These are phyloP conservation scores for Scelioninae gen. 1 DNA, from an alignment of 2,888 invertebrate species.

Conservation along the genomic window DNA sequence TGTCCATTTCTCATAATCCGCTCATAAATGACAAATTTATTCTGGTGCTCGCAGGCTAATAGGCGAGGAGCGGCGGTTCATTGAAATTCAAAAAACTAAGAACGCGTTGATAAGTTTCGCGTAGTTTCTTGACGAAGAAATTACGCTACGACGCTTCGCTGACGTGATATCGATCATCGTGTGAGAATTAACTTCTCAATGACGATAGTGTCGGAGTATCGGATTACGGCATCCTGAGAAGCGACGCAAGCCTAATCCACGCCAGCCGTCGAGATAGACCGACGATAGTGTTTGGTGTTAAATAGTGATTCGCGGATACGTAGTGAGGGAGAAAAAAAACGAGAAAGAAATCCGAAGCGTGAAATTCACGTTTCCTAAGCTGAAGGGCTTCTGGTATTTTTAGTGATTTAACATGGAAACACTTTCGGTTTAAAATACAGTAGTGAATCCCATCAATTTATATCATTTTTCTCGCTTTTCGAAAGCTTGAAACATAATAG, in stretches of 20 bases:
- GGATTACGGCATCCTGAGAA: constrained; percentile 65
- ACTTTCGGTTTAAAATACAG: constrained; percentile 5
- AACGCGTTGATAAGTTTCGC: constrained; percentile 25
- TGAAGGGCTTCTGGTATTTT: constrained; percentile 49
- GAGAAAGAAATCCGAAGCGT: constrained; percentile 15
- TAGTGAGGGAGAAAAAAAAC: background rate
- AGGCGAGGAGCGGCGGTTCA: constrained; percentile 20
- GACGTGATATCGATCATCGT: constrained; percentile 66
- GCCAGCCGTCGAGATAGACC: constrained; percentile 41
- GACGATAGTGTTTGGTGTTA: constrained; percentile 36
- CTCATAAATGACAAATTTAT: background rate
- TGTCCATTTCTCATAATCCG: background rate
- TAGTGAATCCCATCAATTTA: constrained; percentile 3
- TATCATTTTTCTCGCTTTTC: no score
- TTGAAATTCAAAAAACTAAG: constrained; percentile 46
- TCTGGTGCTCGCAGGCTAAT: no score
- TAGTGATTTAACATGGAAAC: constrained; percentile 40
- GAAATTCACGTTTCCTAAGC: constrained; percentile 32
- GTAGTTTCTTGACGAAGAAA: constrained; percentile 32
- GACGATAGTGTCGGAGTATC: constrained; percentile 53
- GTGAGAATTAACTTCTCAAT: constrained; percentile 68
- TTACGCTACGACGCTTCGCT: constrained; percentile 49
- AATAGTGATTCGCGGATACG: constrained; percentile 37
- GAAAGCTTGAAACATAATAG: no score
- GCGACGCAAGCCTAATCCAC: constrained; percentile 52